phyloP scores from a whole-genome alignment of 2,888 invertebrate genomes.

The Ferdinandea cuprea region DNA sequence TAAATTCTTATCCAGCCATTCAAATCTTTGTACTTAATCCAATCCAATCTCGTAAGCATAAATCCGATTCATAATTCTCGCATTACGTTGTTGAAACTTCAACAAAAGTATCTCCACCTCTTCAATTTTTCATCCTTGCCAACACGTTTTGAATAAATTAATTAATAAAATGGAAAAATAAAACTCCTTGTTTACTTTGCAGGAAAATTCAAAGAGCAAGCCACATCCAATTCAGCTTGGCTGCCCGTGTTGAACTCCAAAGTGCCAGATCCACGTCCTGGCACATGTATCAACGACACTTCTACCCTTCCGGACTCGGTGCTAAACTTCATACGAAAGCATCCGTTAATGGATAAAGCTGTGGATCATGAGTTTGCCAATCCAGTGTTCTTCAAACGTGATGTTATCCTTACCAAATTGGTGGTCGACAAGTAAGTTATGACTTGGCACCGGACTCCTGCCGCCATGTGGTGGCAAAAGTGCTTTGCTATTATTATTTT shows the following conservation, averaged over 20 bases:
- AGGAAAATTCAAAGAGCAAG: constrained; percentile 95
- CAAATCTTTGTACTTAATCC: constrained; percentile 2
- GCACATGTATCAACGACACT: constrained; percentile 97
- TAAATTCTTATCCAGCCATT: neutral
- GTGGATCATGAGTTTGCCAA: constrained; percentile 96
- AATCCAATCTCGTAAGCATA: constrained; percentile 9
- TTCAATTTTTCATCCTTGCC: too few species aligned
- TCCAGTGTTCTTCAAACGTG: constrained; percentile 96
- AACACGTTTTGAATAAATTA: constrained; percentile 62
- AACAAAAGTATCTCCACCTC: constrained; percentile 4
- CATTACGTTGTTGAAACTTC: constrained; percentile 11
- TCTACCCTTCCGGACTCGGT: constrained; percentile 95
- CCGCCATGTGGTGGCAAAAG: constrained; percentile 6
- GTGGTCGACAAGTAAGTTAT: constrained; percentile 90
- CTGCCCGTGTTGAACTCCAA: constrained; percentile 94
- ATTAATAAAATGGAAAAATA: constrained; percentile 28
- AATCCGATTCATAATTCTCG: constrained; percentile 29
- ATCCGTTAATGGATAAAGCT: constrained; percentile 98
- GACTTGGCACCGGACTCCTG: constrained; percentile 53
- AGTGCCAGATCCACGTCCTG: constrained; percentile 96
- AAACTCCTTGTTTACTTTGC: constrained; percentile 57
- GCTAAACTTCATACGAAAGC: constrained; percentile 97
- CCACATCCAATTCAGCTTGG: constrained; percentile 96
- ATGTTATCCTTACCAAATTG: constrained; percentile 94
- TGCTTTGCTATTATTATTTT: constrained; percentile 64